Base-by-base conservation (phyloP, 2,888 invertebrate species). In the Nineta flava region DNA sequence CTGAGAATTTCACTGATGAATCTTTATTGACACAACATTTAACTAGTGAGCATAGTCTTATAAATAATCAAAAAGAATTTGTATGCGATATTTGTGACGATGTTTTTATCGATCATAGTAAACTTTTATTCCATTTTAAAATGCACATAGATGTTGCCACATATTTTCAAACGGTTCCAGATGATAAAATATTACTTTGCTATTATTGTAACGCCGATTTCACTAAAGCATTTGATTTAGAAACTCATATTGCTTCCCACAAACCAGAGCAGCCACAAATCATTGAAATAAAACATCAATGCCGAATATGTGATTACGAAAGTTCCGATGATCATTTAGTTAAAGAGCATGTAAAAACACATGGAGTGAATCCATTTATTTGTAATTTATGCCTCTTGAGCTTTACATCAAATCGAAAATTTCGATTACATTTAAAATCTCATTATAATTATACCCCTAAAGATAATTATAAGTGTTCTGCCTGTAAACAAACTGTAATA, bases 21-120 rank as follows among this genome's bases (percentile, higher is more conserved):
- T n/a, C 26, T 13, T 45, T 44, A 43, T 47, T 52, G 34, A 13
- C 47, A 4, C 51, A 31, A 45, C 52, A 49, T 58, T 55, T 55
- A 49, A 51, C 38, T 13, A 38, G 26, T 26, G 26, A 26, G 7
- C 26, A 26, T 26, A 26, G 26, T 26, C 26, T 26, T 6, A 7
- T 26, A 7, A 26, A 26, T 26, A 26, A 7, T 26, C 26, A 26
- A 26, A 26, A 26, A 26, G 26, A 26, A 26, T 26, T 6, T 7
- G 7, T 26, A 5, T 44, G 44, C 5, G 44, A 21, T 12, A 17
- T 44, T 9, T 44, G 44, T 44, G 26, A 44, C 26, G 44, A 44
- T 16, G 17, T 13, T 9, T 44, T 44, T 44, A n/a, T 9, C 7
- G 26, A 26, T 13, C 13, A 19, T n/a, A 19, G 17, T 21, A 21